Base-by-base conservation (phyloP, 2,797 vertebrate species). In the Hemibagrus guttatus region DNA sequence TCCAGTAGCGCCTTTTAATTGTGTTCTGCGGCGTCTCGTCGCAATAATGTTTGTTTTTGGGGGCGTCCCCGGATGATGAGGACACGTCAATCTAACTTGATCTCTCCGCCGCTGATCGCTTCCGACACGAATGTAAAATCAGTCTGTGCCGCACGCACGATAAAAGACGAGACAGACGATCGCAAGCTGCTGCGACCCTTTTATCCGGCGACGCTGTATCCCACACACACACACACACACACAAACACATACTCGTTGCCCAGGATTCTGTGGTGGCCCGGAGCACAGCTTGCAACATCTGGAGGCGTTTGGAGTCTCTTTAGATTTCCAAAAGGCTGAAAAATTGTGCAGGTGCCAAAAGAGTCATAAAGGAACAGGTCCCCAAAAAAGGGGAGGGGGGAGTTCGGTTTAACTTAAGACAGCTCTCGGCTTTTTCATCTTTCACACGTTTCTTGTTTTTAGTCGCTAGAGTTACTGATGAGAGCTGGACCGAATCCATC, bases 311-410 rank as follows among this genome's bases (percentile, higher is more conserved):
- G 95, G 92, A 92, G 92, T 89, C 52, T 58, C 54, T 79, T 96
- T 96, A 96, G 93, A 94, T 96, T 96, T 95, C 94, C 94, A 95
- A 94, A 95, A 95, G 93, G 91, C 92, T 93, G 93, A 95, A 94
- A 95, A 82, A 66, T 93, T 94, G 92, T 90, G 90, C 95, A 96
- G 95, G 95, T 96, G 95, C 94, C 95, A 96, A 90, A 93, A 93
- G 92, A 92, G 93, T 92, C 93, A 94, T 94, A 94, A 95, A 94
- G 91, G 92, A 92, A 91, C 90, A 90, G 93, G 92, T 93, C 92
- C 92, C 91, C 91, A 92, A 93, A 92, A 79, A 75, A 28, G 23
- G 14, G 17, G 31, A 13, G 16, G 31, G 93, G 89, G 93, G 94
- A n/a, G n/a, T n/a, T 94, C 93, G 94, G 95, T 94, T 94, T 92